Conservation (phyloP, 2,113 vertebrate species). For the Calyptommatus sinebrachiatus region DNA sequence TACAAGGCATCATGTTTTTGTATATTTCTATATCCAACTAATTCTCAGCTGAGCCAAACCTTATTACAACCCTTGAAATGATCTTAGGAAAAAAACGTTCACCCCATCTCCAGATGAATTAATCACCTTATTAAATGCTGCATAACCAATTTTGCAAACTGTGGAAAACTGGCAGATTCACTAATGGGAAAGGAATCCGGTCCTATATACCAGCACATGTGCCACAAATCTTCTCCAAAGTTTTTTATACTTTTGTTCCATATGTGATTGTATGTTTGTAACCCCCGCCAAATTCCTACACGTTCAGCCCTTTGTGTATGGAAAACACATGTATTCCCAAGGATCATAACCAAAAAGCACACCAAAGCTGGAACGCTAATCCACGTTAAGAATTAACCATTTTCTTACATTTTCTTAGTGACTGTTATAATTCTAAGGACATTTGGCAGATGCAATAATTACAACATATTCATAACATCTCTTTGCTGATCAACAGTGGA, state of each 20-base stretch:
- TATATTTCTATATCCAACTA: not conserved
- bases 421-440: not conserved
- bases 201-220: not conserved
- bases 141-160: no score
- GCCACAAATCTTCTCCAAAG: not conserved
- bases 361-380: not conserved
- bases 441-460: not conserved
- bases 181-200: not conserved
- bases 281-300: not conserved
- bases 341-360: not conserved
- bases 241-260: no score
- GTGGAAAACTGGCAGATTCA: not conserved
- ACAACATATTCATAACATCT: not conserved
- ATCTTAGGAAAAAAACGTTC: no score
- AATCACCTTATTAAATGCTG: no score
- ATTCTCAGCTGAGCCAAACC: not conserved
- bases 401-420: not conserved
- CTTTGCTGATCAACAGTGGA: not conserved
- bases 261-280: not conserved
- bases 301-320: not conserved
- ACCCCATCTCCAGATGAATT: no score
- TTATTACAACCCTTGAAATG: no score
- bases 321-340: not conserved
- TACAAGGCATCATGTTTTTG: not conserved
- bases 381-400: not conserved